Percentiles rank a stretch among this genome's conserved stretches.
These are phyloP conservation scores for Halocynthia roretzi DNA, from an alignment of 23 tunicate genomes.

Conservation along the genomic window DNA sequence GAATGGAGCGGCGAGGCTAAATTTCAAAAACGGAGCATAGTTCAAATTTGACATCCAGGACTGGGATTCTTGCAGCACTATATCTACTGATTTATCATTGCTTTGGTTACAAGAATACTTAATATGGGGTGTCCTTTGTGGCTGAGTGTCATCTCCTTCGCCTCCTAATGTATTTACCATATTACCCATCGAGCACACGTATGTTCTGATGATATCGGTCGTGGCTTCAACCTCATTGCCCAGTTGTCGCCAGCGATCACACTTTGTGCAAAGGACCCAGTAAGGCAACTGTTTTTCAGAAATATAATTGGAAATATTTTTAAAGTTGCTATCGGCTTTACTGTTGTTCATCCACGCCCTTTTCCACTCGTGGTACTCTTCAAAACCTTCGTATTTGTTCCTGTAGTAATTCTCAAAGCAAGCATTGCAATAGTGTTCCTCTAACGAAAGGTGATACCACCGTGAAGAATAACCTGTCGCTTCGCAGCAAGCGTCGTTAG, in stretches of 20 bases:
- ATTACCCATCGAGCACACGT: slow-evolving; percentile 67
- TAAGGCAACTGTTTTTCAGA: slow-evolving; percentile 68
- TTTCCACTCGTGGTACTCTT: slow-evolving; percentile 74
- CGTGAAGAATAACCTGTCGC: slow-evolving; percentile 76
- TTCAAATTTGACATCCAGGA: slow-evolving; percentile 56
- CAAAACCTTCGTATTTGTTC: slow-evolving; percentile 57
- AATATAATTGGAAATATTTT: slow-evolving; percentile 43
- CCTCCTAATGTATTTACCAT: slow-evolving; percentile 40
- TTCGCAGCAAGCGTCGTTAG: slow-evolving; percentile 47
- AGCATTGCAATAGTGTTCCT: slow-evolving; percentile 87
- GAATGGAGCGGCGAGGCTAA: slow-evolving; percentile 84
- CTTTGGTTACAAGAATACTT: slow-evolving; percentile 60
- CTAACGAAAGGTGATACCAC: slow-evolving; percentile 75
- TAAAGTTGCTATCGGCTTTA: slow-evolving; percentile 58
- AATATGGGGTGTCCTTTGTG: slow-evolving; percentile 28
- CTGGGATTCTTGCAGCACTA: slow-evolving; percentile 20
- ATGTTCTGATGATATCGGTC: slow-evolving; percentile 32
- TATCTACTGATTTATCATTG: slow-evolving; percentile 33
- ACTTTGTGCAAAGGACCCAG: slow-evolving; percentile 64
- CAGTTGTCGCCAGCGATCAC: slow-evolving; percentile 63
- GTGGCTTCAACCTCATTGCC: slow-evolving; percentile 68
- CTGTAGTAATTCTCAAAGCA: slow-evolving; percentile 76
- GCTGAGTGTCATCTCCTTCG: background rate
- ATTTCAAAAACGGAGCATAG: slow-evolving; percentile 63
- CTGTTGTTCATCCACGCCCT: slow-evolving; percentile 77